These are phyloP conservation scores for Dysidea cf. avara DNA, from an alignment of 37 sponge, comb jelly and placozoan species.

Conservation along the genomic window DNA sequence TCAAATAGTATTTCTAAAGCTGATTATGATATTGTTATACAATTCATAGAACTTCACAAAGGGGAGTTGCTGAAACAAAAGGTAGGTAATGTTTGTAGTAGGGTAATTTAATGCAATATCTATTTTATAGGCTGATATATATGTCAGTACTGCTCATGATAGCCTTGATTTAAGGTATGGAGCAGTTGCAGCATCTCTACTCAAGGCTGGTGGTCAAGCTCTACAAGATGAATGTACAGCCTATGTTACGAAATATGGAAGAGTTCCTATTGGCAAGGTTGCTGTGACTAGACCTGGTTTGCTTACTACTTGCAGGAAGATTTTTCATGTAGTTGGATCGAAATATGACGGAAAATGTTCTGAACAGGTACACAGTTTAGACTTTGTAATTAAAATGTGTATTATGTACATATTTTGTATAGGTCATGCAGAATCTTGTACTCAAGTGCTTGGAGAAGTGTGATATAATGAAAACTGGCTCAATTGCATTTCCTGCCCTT, in stretches of 20 bases:
- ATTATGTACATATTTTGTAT: background rate
- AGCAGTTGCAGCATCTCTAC: slow-evolving; percentile 29
- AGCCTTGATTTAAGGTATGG: slow-evolving; percentile 44
- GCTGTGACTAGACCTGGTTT: slow-evolving; percentile 46
- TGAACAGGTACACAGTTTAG: slow-evolving; percentile 29
- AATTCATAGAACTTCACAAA: too few relatives aligned
- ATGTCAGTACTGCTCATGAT: slow-evolving; percentile 52
- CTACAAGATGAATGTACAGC: slow-evolving; percentile 52
- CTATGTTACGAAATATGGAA: slow-evolving; percentile 3
- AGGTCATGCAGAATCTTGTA: slow-evolving; percentile 30
- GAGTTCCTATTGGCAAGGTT: slow-evolving; percentile 37
- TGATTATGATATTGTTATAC: too few relatives aligned
- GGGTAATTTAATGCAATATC: background rate
- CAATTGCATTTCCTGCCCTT: slow-evolving; percentile 63
- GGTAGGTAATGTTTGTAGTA: background rate
- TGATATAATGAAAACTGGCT: slow-evolving; percentile 24
- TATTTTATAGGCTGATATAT: slow-evolving; percentile 55
- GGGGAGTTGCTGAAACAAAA: too few relatives aligned
- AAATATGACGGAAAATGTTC: slow-evolving; percentile 29
- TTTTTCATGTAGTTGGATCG: slow-evolving; percentile 45
- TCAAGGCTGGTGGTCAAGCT: slow-evolving; percentile 44
- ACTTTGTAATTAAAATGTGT: too few relatives aligned
- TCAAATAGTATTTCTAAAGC: too few relatives aligned
- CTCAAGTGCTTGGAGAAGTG: slow-evolving; percentile 4
- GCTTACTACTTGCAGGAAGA: slow-evolving; percentile 31